Evolutionary conservation across 2,888 invertebrate species (phyloP).

Genomic region (Eupithecia subumbrata): DNA sequence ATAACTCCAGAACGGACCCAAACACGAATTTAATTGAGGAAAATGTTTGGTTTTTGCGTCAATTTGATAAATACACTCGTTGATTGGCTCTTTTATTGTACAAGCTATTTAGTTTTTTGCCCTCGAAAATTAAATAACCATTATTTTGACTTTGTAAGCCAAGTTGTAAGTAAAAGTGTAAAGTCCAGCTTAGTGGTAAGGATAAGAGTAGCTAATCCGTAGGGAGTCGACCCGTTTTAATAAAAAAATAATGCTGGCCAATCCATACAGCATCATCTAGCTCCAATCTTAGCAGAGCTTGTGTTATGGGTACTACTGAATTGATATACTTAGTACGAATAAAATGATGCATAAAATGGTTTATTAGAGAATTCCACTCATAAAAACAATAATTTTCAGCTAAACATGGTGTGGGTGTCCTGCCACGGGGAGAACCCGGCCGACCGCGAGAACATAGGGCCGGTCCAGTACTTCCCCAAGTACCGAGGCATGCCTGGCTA

Average conservation of each 20-base stretch:
- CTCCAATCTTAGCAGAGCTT: no score
- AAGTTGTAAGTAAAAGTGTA: not conserved
- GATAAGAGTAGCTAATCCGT: not conserved
- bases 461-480: slow-evolving; percentile 89
- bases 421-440: slow-evolving; percentile 97
- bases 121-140: no score
- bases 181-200: not conserved
- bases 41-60: not conserved
- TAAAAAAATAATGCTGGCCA: no score
- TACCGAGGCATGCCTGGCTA: slow-evolving; percentile 93
- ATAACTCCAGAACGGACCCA: no score
- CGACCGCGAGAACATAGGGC: slow-evolving; percentile 95
- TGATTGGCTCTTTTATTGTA: no score
- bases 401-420: slow-evolving; percentile 94
- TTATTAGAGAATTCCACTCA: not conserved
- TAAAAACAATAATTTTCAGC: slow-evolving; percentile 67
- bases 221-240: not conserved
- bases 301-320: no score
- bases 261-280: no score
- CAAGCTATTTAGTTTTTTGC: no score
- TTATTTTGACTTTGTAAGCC: no score
- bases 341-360: not conserved
- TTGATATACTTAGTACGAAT: no score
- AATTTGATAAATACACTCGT: not conserved
- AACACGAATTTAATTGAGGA: no score